phyloP scores from a whole-genome alignment of 2,113 vertebrate genomes.

The Marmota flaviventris region DNA sequence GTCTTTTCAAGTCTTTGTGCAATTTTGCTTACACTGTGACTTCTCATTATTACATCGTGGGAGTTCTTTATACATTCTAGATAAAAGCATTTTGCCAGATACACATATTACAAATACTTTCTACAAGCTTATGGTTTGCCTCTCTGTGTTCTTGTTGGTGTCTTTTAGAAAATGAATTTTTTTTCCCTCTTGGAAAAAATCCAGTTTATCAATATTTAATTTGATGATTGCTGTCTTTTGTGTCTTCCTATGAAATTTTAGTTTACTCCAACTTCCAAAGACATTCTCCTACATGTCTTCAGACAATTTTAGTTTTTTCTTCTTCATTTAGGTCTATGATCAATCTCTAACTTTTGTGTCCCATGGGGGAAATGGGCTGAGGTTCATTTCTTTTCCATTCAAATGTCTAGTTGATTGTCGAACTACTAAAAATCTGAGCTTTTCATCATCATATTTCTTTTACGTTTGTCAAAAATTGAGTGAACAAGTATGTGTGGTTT shows the following conservation, averaged over 20 bases:
- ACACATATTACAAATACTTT: background rate
- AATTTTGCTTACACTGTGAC: slow-evolving; percentile 33
- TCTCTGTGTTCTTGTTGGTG: background rate
- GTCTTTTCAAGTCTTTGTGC: slow-evolving; percentile 60
- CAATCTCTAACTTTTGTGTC: background rate
- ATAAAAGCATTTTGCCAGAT: background rate
- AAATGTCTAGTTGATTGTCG: background rate
- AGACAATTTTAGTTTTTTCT: slow-evolving; percentile 12
- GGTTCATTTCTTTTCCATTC: background rate
- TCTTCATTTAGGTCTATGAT: background rate
- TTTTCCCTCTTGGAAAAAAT: slow-evolving; percentile 16
- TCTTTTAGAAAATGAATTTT: background rate
- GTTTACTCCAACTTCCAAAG: background rate
- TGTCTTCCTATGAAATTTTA: slow-evolving; percentile 22
- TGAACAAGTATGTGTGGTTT: background rate
- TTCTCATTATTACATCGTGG: background rate
- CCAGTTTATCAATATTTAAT: background rate
- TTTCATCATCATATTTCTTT: slow-evolving; percentile 19
- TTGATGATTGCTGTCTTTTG: background rate
- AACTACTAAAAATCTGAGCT: background rate
- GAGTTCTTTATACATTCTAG: slow-evolving; percentile 3
- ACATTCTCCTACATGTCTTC: background rate
- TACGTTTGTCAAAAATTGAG: slow-evolving; percentile 16
- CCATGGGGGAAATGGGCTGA: background rate
- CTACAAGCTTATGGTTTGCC: background rate